Conservation (phyloP, 1,140 invertebrate genomes). For the Anastatus disparis region DNA sequence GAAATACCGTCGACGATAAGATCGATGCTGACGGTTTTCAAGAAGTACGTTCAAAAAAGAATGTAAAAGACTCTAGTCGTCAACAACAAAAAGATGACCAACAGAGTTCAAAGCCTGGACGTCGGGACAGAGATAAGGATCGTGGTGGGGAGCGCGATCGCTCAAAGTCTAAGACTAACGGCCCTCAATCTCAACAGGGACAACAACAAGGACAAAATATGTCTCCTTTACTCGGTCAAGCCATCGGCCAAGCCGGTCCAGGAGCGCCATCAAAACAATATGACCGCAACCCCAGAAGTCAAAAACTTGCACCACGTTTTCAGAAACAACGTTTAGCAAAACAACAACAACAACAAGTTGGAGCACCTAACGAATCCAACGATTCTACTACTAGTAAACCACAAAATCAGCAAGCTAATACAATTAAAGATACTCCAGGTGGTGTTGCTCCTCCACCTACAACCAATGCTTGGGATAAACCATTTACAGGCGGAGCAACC, state of each 20-base stretch:
- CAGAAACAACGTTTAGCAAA: slow-evolving; percentile 78
- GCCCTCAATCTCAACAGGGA: slow-evolving; percentile 35
- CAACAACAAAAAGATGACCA: slow-evolving; percentile 66
- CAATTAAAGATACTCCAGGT: slow-evolving; percentile 64
- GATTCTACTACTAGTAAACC: slow-evolving; percentile 61
- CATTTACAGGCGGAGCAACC: slow-evolving; percentile 75
- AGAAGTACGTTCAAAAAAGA: slow-evolving; percentile 87
- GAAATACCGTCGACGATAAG: slow-evolving; percentile 56
- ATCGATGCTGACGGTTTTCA: slow-evolving; percentile 82
- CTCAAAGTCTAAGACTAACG: slow-evolving; percentile 60
- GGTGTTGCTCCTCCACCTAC: slow-evolving; percentile 73
- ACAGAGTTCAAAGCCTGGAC: slow-evolving; percentile 54
- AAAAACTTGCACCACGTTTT: slow-evolving; percentile 81
- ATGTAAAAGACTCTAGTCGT: slow-evolving; percentile 72
- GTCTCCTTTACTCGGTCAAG: slow-evolving; percentile 65
- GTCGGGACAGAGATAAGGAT: slow-evolving; percentile 64
- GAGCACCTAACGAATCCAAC: slow-evolving; percentile 50
- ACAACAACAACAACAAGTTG: slow-evolving; percentile 54
- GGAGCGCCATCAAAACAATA: slow-evolving; percentile 62
- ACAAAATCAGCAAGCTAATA: slow-evolving; percentile 44
- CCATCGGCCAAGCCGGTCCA: slow-evolving; percentile 63
- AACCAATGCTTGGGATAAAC: slow-evolving; percentile 88
- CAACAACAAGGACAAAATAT: slow-evolving; percentile 56
- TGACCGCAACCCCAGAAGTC: slow-evolving; percentile 67
- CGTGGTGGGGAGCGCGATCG: slow-evolving; percentile 57